Conservation (phyloP, 2,888 invertebrate genomes). For the Pachycephus smyrnensis region DNA sequence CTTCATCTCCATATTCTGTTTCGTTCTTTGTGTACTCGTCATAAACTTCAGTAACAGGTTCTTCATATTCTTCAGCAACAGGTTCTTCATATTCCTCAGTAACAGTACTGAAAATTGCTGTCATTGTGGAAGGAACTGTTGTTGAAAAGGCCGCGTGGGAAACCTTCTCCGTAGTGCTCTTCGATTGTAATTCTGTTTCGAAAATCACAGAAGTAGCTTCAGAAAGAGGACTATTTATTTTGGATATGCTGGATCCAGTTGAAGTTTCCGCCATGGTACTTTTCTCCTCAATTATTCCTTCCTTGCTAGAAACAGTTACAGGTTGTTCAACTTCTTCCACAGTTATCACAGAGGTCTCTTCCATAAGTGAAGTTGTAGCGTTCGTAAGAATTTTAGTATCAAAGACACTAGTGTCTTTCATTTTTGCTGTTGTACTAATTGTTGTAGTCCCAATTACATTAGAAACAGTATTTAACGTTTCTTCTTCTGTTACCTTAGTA, state of each 20-base stretch:
- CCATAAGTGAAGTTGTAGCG: no score
- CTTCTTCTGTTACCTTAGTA: no score
- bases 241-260: neutral
- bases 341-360: no score
- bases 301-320: no score
- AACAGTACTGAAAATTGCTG: neutral
- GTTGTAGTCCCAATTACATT: no score
- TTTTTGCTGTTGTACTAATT: no score
- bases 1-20: neutral
- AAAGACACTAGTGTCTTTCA: no score
- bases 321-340: no score
- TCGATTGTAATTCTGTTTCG: conserved; percentile 3
- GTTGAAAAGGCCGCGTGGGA: neutral
- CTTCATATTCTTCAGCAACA: neutral
- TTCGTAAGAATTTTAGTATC: no score
- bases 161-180: conserved; percentile 13
- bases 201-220: neutral
- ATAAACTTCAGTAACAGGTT: neutral
- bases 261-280: conserved; percentile 9
- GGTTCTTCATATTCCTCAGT: neutral
- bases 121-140: neutral
- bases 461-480: no score
- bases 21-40: neutral
- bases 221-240: no score
- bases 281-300: conserved; percentile 3